phyloP scores from a whole-genome alignment of 1,140 invertebrate genomes.

The Himalopsyche phryganea region DNA sequence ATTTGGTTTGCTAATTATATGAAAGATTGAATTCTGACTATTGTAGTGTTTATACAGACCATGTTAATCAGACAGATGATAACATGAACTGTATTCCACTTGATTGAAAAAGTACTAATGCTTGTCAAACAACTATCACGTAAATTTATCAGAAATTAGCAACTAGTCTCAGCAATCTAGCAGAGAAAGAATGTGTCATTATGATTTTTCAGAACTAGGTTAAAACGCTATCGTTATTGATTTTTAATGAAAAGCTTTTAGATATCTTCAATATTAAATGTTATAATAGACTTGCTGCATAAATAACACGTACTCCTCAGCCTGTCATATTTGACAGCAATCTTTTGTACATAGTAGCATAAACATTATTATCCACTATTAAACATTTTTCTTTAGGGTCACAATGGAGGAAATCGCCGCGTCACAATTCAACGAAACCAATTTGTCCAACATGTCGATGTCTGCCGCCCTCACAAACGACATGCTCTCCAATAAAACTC shows the following conservation, averaged over 20 bases:
- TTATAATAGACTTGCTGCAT: no score
- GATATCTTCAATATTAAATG: no score
- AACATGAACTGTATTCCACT: background rate
- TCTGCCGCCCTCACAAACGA: background rate
- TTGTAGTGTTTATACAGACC: background rate
- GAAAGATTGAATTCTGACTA: background rate
- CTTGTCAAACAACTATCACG: background rate
- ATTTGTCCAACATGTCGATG: background rate
- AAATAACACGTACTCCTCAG: background rate
- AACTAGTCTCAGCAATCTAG: no score
- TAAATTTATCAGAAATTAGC: background rate
- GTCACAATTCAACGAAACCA: background rate
- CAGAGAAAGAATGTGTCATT: no score
- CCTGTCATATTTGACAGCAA: background rate
- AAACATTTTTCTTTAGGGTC: slow-evolving; percentile 43
- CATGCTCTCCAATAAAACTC: slow-evolving; percentile 1
- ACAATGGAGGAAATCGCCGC: slow-evolving; percentile 45
- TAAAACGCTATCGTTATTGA: no score
- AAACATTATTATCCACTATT: background rate
- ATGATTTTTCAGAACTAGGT: no score
- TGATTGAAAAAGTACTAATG: background rate
- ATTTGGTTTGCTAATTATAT: background rate
- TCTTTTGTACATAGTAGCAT: background rate
- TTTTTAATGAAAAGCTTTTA: no score
- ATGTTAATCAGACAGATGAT: background rate